Conservation (phyloP, 1,140 invertebrate genomes). For the Drosophila lowei region DNA sequence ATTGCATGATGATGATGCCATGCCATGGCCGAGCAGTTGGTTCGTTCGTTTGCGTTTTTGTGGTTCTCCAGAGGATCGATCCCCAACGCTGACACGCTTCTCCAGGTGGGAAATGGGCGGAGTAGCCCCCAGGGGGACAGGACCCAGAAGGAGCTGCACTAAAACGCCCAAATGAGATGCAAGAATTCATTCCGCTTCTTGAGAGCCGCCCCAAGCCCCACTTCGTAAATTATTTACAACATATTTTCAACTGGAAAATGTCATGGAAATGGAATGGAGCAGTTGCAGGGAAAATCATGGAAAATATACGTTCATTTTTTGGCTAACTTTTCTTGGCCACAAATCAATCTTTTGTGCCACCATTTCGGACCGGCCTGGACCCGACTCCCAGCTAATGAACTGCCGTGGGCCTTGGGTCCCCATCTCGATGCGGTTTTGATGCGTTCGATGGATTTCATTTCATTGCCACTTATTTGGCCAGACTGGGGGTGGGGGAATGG, state of each 20-base stretch:
- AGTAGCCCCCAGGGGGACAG: constrained; percentile 37
- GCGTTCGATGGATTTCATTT: background rate
- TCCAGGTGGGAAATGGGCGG: constrained; percentile 24
- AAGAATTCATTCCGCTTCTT: constrained; percentile 36
- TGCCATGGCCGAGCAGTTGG: constrained; percentile 39
- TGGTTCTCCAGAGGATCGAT: constrained; percentile 75
- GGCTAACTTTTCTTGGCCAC: constrained; percentile 49
- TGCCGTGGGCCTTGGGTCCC: constrained; percentile 19
- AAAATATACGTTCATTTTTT: constrained; percentile 23
- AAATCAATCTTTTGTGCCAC: constrained; percentile 21
- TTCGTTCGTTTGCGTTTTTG: constrained; percentile 63
- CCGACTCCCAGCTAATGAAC: constrained; percentile 25
- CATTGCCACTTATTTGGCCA: constrained; percentile 47
- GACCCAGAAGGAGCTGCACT: constrained; percentile 23
- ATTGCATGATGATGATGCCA: constrained; percentile 1
- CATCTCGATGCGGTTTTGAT: constrained; percentile 32
- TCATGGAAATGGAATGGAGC: no score
- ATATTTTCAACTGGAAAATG: constrained; percentile 32
- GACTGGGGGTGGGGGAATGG: background rate
- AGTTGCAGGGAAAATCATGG: constrained; percentile 6
- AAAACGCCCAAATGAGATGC: constrained; percentile 72
- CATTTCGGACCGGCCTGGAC: background rate
- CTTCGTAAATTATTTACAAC: constrained; percentile 69
- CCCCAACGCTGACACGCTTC: constrained; percentile 40
- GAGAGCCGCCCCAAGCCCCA: constrained; percentile 24